A percentile compares a stretch with the other conserved stretches of the same genome.
These are phyloP conservation scores for Meteorus cinctellus DNA, from an alignment of 2,888 invertebrate genomes.

Conservation along the genomic window DNA sequence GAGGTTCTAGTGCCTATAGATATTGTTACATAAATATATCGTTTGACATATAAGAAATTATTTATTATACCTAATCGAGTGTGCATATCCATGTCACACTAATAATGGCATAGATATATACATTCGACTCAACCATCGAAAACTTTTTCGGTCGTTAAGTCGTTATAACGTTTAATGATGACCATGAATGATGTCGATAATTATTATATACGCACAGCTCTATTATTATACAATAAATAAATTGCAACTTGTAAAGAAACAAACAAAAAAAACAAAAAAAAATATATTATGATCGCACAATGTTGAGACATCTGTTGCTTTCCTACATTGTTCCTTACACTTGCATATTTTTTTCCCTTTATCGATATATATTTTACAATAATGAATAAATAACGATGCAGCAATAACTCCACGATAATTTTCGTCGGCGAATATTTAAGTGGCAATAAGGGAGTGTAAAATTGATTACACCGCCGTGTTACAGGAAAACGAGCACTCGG, in stretches of 20 bases:
- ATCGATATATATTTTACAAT: constrained; percentile 20
- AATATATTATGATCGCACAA: constrained; percentile 45
- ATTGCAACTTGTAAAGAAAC: constrained; percentile 30
- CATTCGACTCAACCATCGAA: background rate
- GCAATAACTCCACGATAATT: background rate
- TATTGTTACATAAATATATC: constrained; percentile 36
- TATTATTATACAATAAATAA: constrained; percentile 29
- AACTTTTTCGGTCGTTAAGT: background rate
- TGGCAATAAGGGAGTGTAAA: constrained; percentile 24
- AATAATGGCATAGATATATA: background rate
- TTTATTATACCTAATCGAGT: background rate
- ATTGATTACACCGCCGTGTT: constrained; percentile 29
- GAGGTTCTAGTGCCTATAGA: constrained; percentile 39
- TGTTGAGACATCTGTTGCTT: constrained; percentile 19
- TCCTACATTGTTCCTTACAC: background rate
- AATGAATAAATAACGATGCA: constrained; percentile 14
- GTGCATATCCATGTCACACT: background rate
- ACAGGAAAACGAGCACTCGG: constrained; percentile 14
- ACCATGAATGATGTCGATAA: constrained; percentile 7
- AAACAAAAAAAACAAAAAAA: constrained; percentile 33
- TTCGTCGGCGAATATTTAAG: constrained; percentile 23
- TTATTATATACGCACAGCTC: constrained; percentile 25
- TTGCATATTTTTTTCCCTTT: background rate
- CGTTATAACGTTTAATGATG: background rate
- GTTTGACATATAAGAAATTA: constrained; percentile 3